These are phyloP conservation scores for Epinotia ramella DNA, from an alignment of 2,888 invertebrate species.

Conservation along the genomic window DNA sequence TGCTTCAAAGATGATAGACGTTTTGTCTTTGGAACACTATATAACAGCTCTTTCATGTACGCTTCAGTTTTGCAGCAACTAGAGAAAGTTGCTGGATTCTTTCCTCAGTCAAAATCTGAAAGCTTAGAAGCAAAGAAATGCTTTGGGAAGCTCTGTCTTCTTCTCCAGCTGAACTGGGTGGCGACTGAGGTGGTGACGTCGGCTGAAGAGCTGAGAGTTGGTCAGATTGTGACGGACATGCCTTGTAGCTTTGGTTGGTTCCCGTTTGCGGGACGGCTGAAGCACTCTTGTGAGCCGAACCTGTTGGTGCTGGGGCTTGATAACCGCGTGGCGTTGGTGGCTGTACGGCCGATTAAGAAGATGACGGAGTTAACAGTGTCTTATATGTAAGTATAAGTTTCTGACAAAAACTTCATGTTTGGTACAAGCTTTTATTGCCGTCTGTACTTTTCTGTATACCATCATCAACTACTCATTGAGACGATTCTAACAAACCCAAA, in stretches of 20 bases:
- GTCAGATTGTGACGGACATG: constrained; percentile 10
- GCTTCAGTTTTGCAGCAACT: constrained; percentile 51
- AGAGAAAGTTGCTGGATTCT: constrained; percentile 46
- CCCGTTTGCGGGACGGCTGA: constrained; percentile 42
- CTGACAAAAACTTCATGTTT: no score
- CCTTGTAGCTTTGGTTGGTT: constrained; percentile 31
- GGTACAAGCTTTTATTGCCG: no score
- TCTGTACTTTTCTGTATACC: no score
- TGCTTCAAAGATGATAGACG: constrained; percentile 46
- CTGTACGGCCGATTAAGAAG: constrained; percentile 40
- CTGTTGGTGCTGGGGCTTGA: constrained; percentile 31
- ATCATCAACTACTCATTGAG: no score
- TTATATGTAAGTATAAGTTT: constrained; percentile 42
- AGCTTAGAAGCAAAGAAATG: constrained; percentile 47
- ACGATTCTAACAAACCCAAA: no score
- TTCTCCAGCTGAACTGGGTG: constrained; percentile 28
- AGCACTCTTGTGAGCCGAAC: constrained; percentile 41
- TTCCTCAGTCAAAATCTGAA: constrained; percentile 47
- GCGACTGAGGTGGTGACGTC: constrained; percentile 8
- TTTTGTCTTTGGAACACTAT: constrained; percentile 51
- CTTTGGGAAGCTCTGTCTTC: constrained; percentile 50
- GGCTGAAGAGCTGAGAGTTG: constrained; percentile 12
- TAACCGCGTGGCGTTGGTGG: constrained; percentile 40
- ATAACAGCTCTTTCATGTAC: constrained; percentile 47
- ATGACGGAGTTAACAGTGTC: constrained; percentile 39